phyloP scores from a whole-genome alignment of 2,113 vertebrate genomes.

The Deroptyus accipitrinus region DNA sequence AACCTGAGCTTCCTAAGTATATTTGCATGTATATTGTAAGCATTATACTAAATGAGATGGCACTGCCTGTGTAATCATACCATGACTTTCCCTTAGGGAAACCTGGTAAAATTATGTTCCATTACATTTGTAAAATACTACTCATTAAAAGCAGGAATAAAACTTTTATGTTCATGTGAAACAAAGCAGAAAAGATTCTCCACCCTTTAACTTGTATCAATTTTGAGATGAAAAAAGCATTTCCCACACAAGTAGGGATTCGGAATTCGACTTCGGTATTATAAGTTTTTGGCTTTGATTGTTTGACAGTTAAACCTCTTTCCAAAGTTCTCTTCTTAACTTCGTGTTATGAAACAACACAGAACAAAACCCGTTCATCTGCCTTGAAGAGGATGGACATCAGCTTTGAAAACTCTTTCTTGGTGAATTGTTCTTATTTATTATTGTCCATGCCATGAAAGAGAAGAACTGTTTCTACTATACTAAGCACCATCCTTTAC shows the following conservation, averaged over 20 bases:
- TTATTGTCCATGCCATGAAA: background rate
- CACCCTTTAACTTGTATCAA: constrained; percentile 31
- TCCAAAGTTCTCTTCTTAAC: background rate
- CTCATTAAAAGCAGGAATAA: constrained; percentile 68
- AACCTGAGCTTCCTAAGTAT: background rate
- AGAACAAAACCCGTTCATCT: background rate
- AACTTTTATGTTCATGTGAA: constrained; percentile 62
- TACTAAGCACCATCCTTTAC: background rate
- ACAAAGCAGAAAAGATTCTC: constrained; percentile 56
- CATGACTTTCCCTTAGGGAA: constrained; percentile 47
- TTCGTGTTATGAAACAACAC: background rate
- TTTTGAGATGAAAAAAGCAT: constrained; percentile 47
- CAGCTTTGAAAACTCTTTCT: background rate
- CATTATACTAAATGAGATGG: constrained; percentile 47
- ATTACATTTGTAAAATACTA: constrained; percentile 67
- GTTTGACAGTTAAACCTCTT: background rate
- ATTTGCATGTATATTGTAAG: constrained; percentile 43
- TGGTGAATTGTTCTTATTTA: constrained; percentile 2
- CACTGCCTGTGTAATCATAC: constrained; percentile 36
- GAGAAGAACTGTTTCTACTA: background rate
- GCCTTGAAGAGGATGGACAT: background rate
- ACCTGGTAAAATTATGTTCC: constrained; percentile 66
- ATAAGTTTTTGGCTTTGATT: background rate
- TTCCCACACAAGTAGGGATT: constrained; percentile 33
- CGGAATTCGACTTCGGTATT: constrained; percentile 40